phyloP scores from a whole-genome alignment of 2,888 invertebrate genomes.

The Polymixis lichenea region DNA sequence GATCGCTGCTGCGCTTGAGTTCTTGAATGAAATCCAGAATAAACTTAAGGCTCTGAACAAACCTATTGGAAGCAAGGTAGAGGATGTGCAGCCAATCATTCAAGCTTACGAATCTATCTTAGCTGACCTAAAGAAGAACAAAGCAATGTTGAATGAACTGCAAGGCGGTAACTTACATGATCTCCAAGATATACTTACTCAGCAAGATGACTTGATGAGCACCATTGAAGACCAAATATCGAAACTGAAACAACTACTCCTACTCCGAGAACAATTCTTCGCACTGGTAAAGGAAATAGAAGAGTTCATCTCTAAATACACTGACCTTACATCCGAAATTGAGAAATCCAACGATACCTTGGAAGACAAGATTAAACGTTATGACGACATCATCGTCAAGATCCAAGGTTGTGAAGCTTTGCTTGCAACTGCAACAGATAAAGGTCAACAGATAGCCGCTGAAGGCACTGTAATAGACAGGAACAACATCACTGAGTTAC shows the following conservation, averaged over 20 bases:
- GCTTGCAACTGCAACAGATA: conserved; percentile 96
- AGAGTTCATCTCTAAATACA: conserved; percentile 96
- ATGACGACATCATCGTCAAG: conserved; percentile 95
- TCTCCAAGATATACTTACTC: conserved; percentile 93
- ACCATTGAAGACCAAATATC: conserved; percentile 96
- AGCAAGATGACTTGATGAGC: conserved; percentile 96
- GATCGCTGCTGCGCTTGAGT: conserved; percentile 94
- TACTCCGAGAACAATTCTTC: conserved; percentile 96
- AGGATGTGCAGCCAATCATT: conserved; percentile 96
- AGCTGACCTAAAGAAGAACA: conserved; percentile 94
- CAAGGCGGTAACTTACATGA: conserved; percentile 95
- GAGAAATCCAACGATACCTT: conserved; percentile 95
- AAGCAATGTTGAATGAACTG: conserved; percentile 94
- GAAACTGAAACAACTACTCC: conserved; percentile 94
- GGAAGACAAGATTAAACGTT: conserved; percentile 96
- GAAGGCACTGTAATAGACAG: conserved; percentile 97
- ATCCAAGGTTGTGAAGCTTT: conserved; percentile 97
- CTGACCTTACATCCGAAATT: conserved; percentile 95
- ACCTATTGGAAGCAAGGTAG: conserved; percentile 96
- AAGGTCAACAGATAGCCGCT: conserved; percentile 97
- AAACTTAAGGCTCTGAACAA: conserved; percentile 95
- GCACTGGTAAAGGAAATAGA: conserved; percentile 96
- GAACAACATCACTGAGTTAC: conserved; percentile 96
- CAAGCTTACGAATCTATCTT: conserved; percentile 94
- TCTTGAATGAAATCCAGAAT: conserved; percentile 95